Percentiles rank a stretch among this genome's conserved stretches.
These are phyloP conservation scores for Podiceps cristatus DNA, from an alignment of 2,113 vertebrate species.

Conservation along the genomic window DNA sequence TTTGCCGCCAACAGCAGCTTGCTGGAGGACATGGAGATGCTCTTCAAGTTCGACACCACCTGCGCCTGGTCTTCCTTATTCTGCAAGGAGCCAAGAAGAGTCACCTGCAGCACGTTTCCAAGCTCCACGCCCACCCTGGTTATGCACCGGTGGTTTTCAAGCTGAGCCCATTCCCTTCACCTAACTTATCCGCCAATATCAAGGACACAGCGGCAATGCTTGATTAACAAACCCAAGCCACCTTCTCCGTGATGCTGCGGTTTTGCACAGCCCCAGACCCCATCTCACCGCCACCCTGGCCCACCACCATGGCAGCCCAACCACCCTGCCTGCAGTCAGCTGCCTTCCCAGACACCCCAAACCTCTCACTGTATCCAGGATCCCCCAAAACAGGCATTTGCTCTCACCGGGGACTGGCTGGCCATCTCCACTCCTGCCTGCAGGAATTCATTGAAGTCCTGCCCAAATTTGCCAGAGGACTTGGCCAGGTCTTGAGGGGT, in stretches of 20 bases:
- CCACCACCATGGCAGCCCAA: not conserved
- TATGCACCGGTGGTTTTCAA: not conserved
- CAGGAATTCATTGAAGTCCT: constrained; percentile 94
- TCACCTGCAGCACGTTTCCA: not conserved
- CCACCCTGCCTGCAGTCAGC: not conserved
- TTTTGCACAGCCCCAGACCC: not conserved
- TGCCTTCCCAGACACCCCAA: not conserved
- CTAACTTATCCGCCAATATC: not conserved
- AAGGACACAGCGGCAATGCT: not conserved
- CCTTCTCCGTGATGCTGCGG: not conserved
- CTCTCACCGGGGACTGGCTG: constrained; percentile 89
- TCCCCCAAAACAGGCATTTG: rapidly evolving
- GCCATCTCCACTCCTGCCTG: constrained; percentile 97
- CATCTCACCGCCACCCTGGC: not conserved
- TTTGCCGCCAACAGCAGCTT: constrained; percentile 92
- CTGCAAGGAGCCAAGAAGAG: constrained; percentile 64
- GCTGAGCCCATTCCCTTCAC: not conserved
- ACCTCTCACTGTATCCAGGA: not conserved
- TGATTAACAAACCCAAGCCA: not conserved
- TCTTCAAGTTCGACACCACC: constrained; percentile 94
- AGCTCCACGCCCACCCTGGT: not conserved
- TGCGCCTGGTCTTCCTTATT: constrained; percentile 90
- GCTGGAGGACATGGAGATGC: constrained; percentile 96
- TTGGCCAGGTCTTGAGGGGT: constrained; percentile 92
- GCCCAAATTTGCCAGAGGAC: constrained; percentile 93